A percentile compares a stretch with the other conserved stretches of the same genome.
Evolutionary conservation across 2,113 vertebrate genomes (phyloP).

Genomic region (Gracilinanus agilis): DNA sequence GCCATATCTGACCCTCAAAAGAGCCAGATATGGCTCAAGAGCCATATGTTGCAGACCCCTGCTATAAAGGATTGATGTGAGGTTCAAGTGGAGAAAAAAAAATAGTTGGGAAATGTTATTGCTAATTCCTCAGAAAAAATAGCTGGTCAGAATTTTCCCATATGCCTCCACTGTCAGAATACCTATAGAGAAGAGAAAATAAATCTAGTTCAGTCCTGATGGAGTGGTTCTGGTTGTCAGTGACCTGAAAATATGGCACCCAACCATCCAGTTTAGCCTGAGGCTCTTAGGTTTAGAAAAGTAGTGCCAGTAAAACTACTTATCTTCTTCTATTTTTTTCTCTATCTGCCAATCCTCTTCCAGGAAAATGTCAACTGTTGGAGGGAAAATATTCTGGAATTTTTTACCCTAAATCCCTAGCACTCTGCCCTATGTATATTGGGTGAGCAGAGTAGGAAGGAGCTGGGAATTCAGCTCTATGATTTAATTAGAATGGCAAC

Average conservation of each 20-base stretch:
- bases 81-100: neutral
- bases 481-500: neutral
- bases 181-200: neutral
- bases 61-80: neutral
- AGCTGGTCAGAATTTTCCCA: neutral
- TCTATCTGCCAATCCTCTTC: neutral
- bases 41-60: no score
- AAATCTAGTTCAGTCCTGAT: neutral
- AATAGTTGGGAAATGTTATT: neutral
- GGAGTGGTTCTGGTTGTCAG: neutral
- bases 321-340: neutral
- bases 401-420: neutral
- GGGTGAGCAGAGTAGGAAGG: no score
- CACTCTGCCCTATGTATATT: neutral
- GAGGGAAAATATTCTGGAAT: neutral
- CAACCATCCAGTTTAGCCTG: neutral
- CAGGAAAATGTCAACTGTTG: neutral
- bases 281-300: neutral
- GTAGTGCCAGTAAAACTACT: neutral
- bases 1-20: no score
- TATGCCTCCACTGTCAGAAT: neutral
- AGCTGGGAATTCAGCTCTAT: neutral
- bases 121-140: neutral
- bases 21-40: no score
- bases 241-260: neutral